Evolutionary conservation across 2,888 invertebrate genomes (phyloP), one percentile per base, ranked within the genome.

Genomic region (Heliconius hortense): DNA sequence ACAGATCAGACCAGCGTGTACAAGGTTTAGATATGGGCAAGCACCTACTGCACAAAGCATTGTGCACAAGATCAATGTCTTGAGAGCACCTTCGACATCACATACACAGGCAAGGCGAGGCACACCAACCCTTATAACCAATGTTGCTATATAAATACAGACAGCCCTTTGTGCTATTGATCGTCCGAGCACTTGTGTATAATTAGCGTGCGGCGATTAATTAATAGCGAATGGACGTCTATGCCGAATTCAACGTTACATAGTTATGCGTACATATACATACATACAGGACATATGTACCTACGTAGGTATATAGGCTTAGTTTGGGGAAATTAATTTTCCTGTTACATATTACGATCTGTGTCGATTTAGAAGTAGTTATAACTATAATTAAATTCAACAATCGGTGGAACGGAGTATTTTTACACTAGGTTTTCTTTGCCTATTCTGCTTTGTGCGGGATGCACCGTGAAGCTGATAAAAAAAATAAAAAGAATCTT

Each of bases 131-230:
- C 74, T 76, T 67, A 76, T 71, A 71, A 62, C 48, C 73, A 73
- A 63, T 69, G 73, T 73, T 73, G 75, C 69, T 75, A 75, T 72
- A 79, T 77, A 79, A 77, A 79, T 75, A 74, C 80, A 79, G 79
- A 79, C 79, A 71, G 59, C 80, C 86, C 88, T 88, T 90, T 91
- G 91, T 92, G 87, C 80, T 82, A 85, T 83, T 86, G 88, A 87
- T 88, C 87, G 86, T 82, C 75, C 76, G 70, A 77, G 89, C 86
- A 89, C 88, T 89, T 88, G 86, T 90, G 88, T 88, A 86, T 88
- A 92, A 92, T 92, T 92, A 91, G 91, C 91, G 87, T 88, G 84
- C 83, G 88, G 82, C 91, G 86, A 91, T 92, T 91, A 92, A 93
- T 93, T 92, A 92, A 92, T 91, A 88, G 91, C 87, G 88, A 89